These are phyloP conservation scores for Psilopsiagon aurifrons DNA, from an alignment of 2,113 vertebrate species.

Conservation along the genomic window DNA sequence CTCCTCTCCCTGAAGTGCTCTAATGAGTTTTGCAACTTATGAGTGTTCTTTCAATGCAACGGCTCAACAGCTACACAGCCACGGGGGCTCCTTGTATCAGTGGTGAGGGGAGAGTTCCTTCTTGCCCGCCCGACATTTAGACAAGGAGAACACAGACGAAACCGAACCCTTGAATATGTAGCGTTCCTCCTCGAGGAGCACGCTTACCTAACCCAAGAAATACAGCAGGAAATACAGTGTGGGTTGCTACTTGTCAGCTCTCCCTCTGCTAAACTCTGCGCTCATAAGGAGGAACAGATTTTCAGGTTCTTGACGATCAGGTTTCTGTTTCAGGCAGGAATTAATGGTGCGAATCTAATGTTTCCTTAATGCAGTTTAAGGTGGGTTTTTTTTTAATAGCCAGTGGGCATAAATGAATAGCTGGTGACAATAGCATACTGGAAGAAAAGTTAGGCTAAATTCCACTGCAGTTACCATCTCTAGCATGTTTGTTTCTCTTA, in stretches of 20 bases:
- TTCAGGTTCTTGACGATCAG: neutral
- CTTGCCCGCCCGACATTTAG: neutral
- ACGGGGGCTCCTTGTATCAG: neutral
- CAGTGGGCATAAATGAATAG: neutral
- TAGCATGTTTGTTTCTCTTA: neutral
- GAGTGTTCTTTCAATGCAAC: neutral
- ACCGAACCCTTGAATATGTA: accelerated
- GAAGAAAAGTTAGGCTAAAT: neutral
- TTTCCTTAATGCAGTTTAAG: neutral
- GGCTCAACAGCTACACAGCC: neutral
- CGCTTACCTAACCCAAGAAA: neutral
- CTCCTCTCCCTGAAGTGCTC: neutral
- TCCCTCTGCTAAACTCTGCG: neutral
- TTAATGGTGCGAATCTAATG: neutral
- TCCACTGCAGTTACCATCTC: neutral
- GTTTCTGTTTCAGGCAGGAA: neutral
- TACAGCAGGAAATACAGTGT: accelerated
- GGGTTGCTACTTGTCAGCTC: neutral
- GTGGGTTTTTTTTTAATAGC: neutral
- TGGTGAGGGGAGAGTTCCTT: neutral
- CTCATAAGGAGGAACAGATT: neutral
- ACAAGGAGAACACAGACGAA: too few relatives aligned
- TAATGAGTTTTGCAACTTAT: neutral
- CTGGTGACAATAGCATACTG: neutral
- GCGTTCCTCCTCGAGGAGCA: neutral